Evolutionary conservation across 2,797 vertebrate species (phyloP).

Genomic region (Pteronotus mesoamericanus): DNA sequence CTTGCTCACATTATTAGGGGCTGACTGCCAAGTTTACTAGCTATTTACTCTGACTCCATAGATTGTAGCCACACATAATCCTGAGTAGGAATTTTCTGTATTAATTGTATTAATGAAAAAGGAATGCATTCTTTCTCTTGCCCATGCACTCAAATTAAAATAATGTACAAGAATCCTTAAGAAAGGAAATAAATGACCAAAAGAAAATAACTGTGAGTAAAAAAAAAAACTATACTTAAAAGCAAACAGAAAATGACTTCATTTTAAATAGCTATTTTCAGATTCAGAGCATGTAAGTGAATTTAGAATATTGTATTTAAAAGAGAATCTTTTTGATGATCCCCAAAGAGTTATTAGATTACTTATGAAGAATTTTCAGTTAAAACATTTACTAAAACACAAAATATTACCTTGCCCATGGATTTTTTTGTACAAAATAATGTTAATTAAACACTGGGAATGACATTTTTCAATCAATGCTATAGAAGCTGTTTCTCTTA

Average conservation of each 20-base stretch:
- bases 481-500: background rate
- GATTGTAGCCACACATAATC: background rate
- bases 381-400: background rate
- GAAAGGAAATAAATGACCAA: background rate
- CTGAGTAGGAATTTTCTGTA: background rate
- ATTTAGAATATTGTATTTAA: background rate
- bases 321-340: background rate
- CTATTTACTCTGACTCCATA: background rate
- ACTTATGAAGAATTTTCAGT: background rate
- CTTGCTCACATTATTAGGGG: background rate
- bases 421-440: background rate
- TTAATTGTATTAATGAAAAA: background rate
- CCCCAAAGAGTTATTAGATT: background rate
- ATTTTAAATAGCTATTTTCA: background rate
- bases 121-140: background rate
- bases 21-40: background rate
- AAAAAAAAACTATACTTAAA: background rate
- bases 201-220: background rate
- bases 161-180: background rate
- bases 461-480: background rate
- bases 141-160: background rate
- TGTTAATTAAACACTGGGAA: background rate
- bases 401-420: background rate
- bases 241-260: background rate
- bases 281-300: background rate